Evolutionary conservation across 2,888 invertebrate species (phyloP), one percentile per base, ranked within the genome.

Genomic region (Pseudococcus longispinus): DNA sequence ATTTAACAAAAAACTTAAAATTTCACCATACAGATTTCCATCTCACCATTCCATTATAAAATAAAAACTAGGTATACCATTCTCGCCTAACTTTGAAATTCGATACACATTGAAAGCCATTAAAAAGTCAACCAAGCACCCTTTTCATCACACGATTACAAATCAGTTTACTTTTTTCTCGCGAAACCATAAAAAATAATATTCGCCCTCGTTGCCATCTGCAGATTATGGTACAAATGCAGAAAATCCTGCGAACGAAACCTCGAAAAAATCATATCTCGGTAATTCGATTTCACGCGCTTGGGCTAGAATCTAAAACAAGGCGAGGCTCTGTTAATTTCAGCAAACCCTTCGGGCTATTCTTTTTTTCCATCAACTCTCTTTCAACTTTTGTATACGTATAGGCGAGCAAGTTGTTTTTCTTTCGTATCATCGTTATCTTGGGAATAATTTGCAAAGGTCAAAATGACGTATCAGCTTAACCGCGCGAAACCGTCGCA

Each of bases 401-500:
- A n/a, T 55, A 55, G 3, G 5, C 46, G 46, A 46, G 46, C 13
- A 18, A 55, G 26, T 9, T 11, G 65, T 23, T 65, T 65, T 65
- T 26, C 65, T 26, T 65, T 13, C 13, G 3, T 26, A 15, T 65
- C 11, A 15, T 65, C 11, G 65, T 65, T 6, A 65, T 65, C 65
- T 65, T 23, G 65, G 65, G 65, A 65, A 65, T 65, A 65, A 65
- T 65, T 65, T 65, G 65, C 26, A 65, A 65, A 65, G 65, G 65
- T 65, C 65, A 65, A 65, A 65, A 26, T 65, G 65, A 26, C 65
- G 15, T 18, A 65, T 65, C 65, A 65, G 5, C 23, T 26, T 26
- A 65, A 26, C 65, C 8, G 26, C 65, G 23, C 26, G 6, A 26
- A 1, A 65, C 3, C 2, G 65, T 1, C 11, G 26, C 13, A 65